phyloP scores from a whole-genome alignment of 2,797 vertebrate genomes.

The Aldrovandia affinis region DNA sequence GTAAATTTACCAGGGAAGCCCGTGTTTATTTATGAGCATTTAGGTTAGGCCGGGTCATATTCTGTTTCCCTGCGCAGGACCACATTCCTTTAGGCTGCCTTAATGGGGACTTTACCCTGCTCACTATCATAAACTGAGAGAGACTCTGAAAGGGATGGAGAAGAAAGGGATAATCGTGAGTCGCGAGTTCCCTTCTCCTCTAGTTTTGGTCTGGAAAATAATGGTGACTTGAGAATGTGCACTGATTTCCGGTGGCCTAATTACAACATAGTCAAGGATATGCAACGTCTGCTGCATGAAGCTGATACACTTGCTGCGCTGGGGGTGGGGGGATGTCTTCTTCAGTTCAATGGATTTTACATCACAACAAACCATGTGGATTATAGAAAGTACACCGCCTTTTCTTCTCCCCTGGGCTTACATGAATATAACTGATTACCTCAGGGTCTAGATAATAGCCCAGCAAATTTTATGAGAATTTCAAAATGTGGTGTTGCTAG shows the following conservation, averaged over 20 bases:
- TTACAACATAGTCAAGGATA: slow-evolving; percentile 39
- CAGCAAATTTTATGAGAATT: slow-evolving; percentile 48
- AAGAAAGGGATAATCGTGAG: slow-evolving; percentile 27
- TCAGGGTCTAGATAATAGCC: slow-evolving; percentile 37
- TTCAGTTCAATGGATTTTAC: slow-evolving; percentile 33
- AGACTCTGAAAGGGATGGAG: slow-evolving; percentile 37
- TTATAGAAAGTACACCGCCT: slow-evolving; percentile 34
- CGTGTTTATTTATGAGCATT: too few species aligned
- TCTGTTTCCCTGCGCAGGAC: too few species aligned
- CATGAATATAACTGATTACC: slow-evolving; percentile 25
- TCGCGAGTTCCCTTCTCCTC: slow-evolving; percentile 33
- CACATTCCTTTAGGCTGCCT: slow-evolving; percentile 7
- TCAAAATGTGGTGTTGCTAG: neutral
- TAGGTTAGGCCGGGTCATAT: too few species aligned
- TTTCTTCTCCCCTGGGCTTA: slow-evolving; percentile 23
- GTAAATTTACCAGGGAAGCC: too few species aligned
- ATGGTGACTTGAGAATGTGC: slow-evolving; percentile 6
- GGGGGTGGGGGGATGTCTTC: slow-evolving; percentile 11
- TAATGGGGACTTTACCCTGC: neutral
- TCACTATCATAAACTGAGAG: slow-evolving; percentile 10
- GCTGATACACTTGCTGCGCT: slow-evolving; percentile 25
- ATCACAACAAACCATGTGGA: slow-evolving; percentile 20
- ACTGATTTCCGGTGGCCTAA: slow-evolving; percentile 39
- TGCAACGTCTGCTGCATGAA: slow-evolving; percentile 25
- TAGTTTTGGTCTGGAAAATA: slow-evolving; percentile 37